These are phyloP conservation scores for Papilio aristodemus DNA, from an alignment of 1,140 invertebrate species.

Conservation along the genomic window DNA sequence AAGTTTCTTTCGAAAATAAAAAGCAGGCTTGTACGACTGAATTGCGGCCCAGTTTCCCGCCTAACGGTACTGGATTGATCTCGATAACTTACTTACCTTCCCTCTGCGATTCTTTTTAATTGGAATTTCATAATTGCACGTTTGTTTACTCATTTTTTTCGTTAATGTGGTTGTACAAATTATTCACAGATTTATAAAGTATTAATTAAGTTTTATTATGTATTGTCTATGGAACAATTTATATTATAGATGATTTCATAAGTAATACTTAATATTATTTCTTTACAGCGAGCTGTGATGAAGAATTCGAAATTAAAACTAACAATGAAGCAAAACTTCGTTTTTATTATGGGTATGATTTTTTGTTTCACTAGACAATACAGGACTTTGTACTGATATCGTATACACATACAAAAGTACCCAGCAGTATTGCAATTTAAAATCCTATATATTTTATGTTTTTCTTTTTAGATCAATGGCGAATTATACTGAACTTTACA, in stretches of 20 bases:
- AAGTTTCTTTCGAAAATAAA: not conserved
- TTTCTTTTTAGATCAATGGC: conserved; percentile 54
- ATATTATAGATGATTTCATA: not conserved
- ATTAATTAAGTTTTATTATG: no score
- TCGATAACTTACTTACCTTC: not conserved
- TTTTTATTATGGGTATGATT: conserved; percentile 57
- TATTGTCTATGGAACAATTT: no score
- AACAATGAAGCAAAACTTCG: conserved; percentile 52
- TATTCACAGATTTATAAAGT: no score
- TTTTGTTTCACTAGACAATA: not conserved
- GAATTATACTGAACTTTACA: conserved; percentile 55
- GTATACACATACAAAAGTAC: no score
- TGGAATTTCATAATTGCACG: not conserved
- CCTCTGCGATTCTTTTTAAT: not conserved
- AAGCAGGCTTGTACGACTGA: conserved; percentile 13
- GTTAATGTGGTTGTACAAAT: not conserved
- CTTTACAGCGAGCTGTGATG: conserved; percentile 48
- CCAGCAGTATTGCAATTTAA: no score
- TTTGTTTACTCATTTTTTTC: not conserved
- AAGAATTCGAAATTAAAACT: conserved; percentile 19
- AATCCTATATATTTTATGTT: no score
- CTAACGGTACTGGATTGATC: conserved; percentile 13
- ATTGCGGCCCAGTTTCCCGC: not conserved
- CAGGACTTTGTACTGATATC: no score
- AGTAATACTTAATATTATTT: conserved; percentile 16